Evolutionary conservation across 2,888 invertebrate genomes (phyloP).

Genomic region (Chrysina gloriosa): DNA sequence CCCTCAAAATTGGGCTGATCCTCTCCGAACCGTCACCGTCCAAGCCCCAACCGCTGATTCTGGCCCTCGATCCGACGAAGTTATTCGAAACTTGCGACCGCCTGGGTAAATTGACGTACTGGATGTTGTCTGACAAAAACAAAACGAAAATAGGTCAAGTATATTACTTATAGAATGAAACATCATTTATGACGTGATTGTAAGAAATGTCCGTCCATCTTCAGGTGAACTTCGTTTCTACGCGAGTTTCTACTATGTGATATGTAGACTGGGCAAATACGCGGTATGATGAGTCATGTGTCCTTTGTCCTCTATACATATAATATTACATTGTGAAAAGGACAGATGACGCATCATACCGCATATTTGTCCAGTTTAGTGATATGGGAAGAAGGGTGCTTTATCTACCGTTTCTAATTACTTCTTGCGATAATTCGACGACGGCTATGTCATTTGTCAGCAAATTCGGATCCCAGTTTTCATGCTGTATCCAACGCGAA

Average conservation of each 20-base stretch:
- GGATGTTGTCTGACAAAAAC: constrained; percentile 27
- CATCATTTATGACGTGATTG: too few species aligned
- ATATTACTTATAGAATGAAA: too few species aligned
- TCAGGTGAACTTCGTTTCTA: not conserved
- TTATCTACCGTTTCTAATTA: constrained; percentile 25
- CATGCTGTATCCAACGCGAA: constrained; percentile 46
- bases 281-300: too few species aligned
- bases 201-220: not conserved
- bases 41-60: constrained; percentile 41
- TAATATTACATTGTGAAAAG: too few species aligned
- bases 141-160: too few species aligned
- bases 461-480: constrained; percentile 48
- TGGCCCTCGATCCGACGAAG: constrained; percentile 17
- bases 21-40: constrained; percentile 1
- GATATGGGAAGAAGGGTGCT: not conserved
- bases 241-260: too few species aligned
- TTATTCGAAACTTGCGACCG: constrained; percentile 16
- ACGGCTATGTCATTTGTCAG: constrained; percentile 64
- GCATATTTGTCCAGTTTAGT: too few species aligned
- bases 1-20: constrained; percentile 23
- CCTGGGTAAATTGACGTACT: constrained; percentile 23
- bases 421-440: constrained; percentile 18
- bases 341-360: too few species aligned
- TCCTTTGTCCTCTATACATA: too few species aligned
- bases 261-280: too few species aligned